A percentile compares a stretch with the other conserved stretches of the same genome.
These are phyloP conservation scores for Phaonia tiefii DNA, from an alignment of 2,888 invertebrate species.

Conservation along the genomic window DNA sequence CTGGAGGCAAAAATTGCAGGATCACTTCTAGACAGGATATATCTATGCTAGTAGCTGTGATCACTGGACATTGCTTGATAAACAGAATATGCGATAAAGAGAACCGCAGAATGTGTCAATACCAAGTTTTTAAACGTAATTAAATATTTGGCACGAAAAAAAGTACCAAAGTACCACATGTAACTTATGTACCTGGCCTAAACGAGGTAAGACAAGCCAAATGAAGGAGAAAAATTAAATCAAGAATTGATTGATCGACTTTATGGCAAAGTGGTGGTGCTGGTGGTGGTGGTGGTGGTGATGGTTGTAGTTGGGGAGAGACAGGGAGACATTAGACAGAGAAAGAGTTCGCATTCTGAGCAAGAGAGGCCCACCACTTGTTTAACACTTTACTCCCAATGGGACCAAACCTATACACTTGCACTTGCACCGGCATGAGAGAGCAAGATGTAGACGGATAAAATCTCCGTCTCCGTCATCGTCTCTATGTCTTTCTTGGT, in stretches of 20 bases:
- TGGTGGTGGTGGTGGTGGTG: neutral
- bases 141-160: too few relatives aligned
- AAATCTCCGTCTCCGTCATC: slow-evolving; percentile 7
- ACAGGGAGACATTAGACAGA: slow-evolving; percentile 11
- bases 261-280: neutral
- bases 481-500: slow-evolving; percentile 7
- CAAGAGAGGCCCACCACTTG: slow-evolving; percentile 17
- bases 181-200: neutral
- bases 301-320: slow-evolving; percentile 3
- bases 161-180: slow-evolving; percentile 29
- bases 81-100: too few relatives aligned
- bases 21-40: too few relatives aligned
- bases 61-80: too few relatives aligned
- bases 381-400: neutral
- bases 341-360: neutral
- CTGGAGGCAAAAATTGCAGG: too few relatives aligned
- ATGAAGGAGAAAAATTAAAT: neutral
- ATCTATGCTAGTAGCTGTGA: too few relatives aligned
- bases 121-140: too few relatives aligned
- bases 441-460: neutral
- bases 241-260: slow-evolving; percentile 65
- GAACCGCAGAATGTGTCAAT: too few relatives aligned
- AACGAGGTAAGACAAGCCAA: neutral
- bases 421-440: slow-evolving; percentile 12
- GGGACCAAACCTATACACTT: neutral